Evolutionary conservation across 2,113 vertebrate genomes (phyloP), one percentile per base, ranked within the genome.

Genomic region (Phaethornis superciliosus): DNA sequence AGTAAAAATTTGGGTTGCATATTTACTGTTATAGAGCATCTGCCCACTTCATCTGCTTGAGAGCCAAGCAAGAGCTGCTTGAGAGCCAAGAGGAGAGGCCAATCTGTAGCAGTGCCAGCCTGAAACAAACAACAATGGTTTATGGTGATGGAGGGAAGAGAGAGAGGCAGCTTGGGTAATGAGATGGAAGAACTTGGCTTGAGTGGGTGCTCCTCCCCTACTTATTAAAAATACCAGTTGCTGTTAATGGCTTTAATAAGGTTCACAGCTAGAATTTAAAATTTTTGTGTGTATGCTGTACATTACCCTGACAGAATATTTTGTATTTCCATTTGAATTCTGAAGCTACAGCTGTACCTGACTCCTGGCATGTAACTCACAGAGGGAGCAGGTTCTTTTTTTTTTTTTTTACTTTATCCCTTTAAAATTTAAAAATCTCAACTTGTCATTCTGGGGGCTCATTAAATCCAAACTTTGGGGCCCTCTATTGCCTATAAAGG

Each of bases 201-300:
- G 62, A 79, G 51, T 71, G 33, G 55, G 11, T 82, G 67, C 49
- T 85, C 46, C 21, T 85, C 51, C 59, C 19, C 32, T 79, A 52
- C 44, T 80, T 80, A 80, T 62, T 83, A 71, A 89, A 95, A 94
- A 63, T 92, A 85, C 22, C 51, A 76, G 13, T 89, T 86, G 49
- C 44, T 58, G 51, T 78, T 93, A 86, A 91, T 88, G 82, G 47
- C 52, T 91, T 93, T 95, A 95, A 81, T 95, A 88, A 85, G 23
- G 37, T 78, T 93, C 9, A 40, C 30, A 93, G 63, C 62, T 71
- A 44, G 33, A 80, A 74, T 85, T 85, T 32, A 52, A 83, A 70
- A 35, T 77, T 35, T 28, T 71, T 91, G 40, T 40, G 40, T 91
- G 8, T 71, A 12, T 44, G 40, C 40, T 68, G 5, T 90, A 7